Percentiles rank a stretch among this genome's conserved stretches.
Conservation (phyloP, 1,140 invertebrate genomes). For the Trachymyrmex septentrionalis region DNA sequence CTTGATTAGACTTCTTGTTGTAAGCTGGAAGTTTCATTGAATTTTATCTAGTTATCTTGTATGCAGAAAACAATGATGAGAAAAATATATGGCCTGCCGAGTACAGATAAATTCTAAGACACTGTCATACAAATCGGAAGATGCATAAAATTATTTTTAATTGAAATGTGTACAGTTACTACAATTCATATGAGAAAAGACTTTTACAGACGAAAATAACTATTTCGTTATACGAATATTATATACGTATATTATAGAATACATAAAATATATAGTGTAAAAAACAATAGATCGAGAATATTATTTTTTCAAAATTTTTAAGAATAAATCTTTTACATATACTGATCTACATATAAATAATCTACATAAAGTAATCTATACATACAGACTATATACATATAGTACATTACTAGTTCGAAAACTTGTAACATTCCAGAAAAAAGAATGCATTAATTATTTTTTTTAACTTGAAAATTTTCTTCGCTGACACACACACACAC, state of each 20-base stretch:
- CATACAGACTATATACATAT: neutral
- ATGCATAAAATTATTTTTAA: slow-evolving; percentile 29
- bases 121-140: slow-evolving; percentile 19
- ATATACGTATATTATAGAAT: slow-evolving; percentile 33
- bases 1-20: neutral
- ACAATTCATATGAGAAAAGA: neutral
- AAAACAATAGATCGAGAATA: slow-evolving; percentile 52
- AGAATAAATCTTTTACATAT: neutral
- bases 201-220: neutral
- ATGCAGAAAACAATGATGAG: neutral
- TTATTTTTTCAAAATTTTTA: slow-evolving; percentile 75
- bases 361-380: slow-evolving; percentile 16
- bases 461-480: slow-evolving; percentile 6
- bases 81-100: neutral
- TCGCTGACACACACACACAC: neutral
- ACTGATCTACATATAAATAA: neutral
- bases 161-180: neutral
- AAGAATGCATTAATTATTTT: neutral
- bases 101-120: slow-evolving; percentile 27
- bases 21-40: neutral
- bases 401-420: neutral
- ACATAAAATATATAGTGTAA: slow-evolving; percentile 21
- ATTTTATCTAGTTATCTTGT: neutral
- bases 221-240: neutral
- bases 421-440: slow-evolving; percentile 30